A percentile compares a stretch with the other conserved stretches of the same genome.
phyloP scores from a whole-genome alignment of 1,140 invertebrate species.

The Notospermus geniculatus region DNA sequence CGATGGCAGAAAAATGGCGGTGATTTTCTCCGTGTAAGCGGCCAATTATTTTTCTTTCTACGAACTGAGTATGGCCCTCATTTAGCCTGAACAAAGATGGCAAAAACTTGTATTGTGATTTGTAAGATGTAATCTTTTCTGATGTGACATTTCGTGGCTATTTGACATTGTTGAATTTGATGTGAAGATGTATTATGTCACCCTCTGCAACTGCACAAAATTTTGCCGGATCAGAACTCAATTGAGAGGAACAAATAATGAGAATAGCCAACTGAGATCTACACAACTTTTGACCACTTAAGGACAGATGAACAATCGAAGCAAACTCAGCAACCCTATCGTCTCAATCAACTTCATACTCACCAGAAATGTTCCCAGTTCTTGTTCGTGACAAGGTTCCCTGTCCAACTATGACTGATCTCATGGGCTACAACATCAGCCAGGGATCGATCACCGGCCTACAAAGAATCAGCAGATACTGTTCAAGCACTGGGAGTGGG shows the following conservation, averaged over 20 bases:
- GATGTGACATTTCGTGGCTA: not conserved
- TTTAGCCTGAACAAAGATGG: constrained; percentile 79
- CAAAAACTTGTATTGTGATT: too few species aligned
- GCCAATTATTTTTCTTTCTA: constrained; percentile 79
- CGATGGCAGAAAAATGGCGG: constrained; percentile 75
- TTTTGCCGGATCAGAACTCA: too few species aligned
- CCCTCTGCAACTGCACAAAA: too few species aligned
- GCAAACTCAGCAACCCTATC: too few species aligned
- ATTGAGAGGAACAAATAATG: too few species aligned
- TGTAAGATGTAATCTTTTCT: not conserved
- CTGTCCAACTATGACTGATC: constrained; percentile 93
- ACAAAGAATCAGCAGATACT: too few species aligned
- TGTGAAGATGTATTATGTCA: too few species aligned
- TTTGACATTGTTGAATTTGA: constrained; percentile 76
- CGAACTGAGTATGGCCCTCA: constrained; percentile 87
- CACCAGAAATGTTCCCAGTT: constrained; percentile 95
- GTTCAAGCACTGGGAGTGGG: too few species aligned
- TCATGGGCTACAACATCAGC: constrained; percentile 89
- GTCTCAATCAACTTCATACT: constrained; percentile 19
- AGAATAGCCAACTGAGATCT: too few species aligned
- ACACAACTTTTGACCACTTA: too few species aligned
- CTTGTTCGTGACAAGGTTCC: constrained; percentile 86
- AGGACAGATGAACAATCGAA: too few species aligned
- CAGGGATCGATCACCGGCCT: constrained; percentile 83
- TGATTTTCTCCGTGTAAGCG: constrained; percentile 62